phyloP scores from a whole-genome alignment of 2,888 invertebrate genomes.

The Hydrotaea cyrtoneurina region DNA sequence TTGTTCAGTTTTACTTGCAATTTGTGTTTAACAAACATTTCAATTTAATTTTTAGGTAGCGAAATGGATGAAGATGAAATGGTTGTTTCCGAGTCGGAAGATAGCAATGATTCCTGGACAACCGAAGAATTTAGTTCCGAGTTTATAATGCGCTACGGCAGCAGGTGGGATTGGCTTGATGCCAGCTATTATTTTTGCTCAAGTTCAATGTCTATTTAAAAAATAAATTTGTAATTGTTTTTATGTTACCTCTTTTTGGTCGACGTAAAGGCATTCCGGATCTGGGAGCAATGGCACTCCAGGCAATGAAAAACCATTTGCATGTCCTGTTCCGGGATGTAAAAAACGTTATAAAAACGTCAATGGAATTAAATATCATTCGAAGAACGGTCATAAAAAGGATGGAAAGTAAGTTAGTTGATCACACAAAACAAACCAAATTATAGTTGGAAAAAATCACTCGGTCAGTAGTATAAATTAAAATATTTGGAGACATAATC shows the following conservation, averaged over 20 bases:
- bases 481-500: not conserved
- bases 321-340: constrained; percentile 92
- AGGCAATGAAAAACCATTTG: constrained; percentile 88
- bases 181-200: constrained; percentile 63
- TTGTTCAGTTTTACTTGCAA: too few relatives aligned
- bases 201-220: constrained; percentile 69
- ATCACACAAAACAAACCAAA: not conserved
- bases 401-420: constrained; percentile 87
- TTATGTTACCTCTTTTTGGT: constrained; percentile 66
- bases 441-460: not conserved
- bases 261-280: constrained; percentile 80
- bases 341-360: constrained; percentile 94
- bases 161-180: constrained; percentile 81
- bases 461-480: not conserved
- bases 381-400: constrained; percentile 92
- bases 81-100: constrained; percentile 87
- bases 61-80: constrained; percentile 88
- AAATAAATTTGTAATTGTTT: constrained; percentile 70
- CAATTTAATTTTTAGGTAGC: constrained; percentile 82
- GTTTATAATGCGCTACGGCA: constrained; percentile 88
- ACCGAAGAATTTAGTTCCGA: constrained; percentile 91
- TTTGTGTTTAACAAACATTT: not conserved
- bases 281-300: constrained; percentile 81
- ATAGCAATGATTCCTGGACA: constrained; percentile 91
- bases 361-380: constrained; percentile 94